A percentile compares a stretch with the other conserved stretches of the same genome.
phyloP scores from a whole-genome alignment of 2,888 invertebrate genomes.

The Drosophila algonquin region DNA sequence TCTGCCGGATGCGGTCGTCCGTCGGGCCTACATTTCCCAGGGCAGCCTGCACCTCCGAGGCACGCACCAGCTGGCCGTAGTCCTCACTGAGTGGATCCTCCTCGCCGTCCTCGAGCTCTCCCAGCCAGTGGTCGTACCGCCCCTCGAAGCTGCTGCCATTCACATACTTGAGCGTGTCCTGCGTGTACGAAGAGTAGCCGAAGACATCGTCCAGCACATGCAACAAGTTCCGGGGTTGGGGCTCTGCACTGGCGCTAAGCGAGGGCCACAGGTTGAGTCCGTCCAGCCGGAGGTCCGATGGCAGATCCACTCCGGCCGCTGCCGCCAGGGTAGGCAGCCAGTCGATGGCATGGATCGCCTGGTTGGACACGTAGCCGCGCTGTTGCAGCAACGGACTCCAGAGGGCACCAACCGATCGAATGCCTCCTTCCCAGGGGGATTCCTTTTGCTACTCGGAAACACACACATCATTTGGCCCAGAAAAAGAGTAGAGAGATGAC shows the following conservation, averaged over 20 bases:
- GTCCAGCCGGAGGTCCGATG: constrained; percentile 85
- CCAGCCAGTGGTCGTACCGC: constrained; percentile 79
- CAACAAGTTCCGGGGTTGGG: constrained; percentile 81
- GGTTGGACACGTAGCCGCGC: constrained; percentile 86
- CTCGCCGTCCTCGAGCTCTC: constrained; percentile 61
- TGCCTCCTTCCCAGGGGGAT: constrained; percentile 93
- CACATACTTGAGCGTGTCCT: constrained; percentile 77
- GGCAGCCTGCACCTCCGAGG: constrained; percentile 70
- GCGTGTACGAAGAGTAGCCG: constrained; percentile 82
- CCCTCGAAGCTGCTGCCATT: constrained; percentile 78
- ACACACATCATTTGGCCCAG: too few relatives aligned
- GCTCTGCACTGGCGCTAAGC: constrained; percentile 84
- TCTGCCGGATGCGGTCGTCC: constrained; percentile 54
- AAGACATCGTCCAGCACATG: constrained; percentile 89
- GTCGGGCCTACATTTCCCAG: constrained; percentile 48
- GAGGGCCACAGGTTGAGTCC: constrained; percentile 89
- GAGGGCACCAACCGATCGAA: constrained; percentile 90
- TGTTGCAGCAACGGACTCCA: constrained; percentile 88
- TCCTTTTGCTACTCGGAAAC: constrained; percentile 87
- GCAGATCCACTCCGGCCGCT: constrained; percentile 74
- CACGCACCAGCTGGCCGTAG: constrained; percentile 73
- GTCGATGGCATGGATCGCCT: constrained; percentile 92
- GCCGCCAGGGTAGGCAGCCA: constrained; percentile 91
- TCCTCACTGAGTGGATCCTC: constrained; percentile 65
- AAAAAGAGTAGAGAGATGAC: background rate